Percentiles rank a stretch among this genome's conserved stretches.
Evolutionary conservation across 2,797 vertebrate genomes (phyloP).

Genomic region (Parambassis ranga): DNA sequence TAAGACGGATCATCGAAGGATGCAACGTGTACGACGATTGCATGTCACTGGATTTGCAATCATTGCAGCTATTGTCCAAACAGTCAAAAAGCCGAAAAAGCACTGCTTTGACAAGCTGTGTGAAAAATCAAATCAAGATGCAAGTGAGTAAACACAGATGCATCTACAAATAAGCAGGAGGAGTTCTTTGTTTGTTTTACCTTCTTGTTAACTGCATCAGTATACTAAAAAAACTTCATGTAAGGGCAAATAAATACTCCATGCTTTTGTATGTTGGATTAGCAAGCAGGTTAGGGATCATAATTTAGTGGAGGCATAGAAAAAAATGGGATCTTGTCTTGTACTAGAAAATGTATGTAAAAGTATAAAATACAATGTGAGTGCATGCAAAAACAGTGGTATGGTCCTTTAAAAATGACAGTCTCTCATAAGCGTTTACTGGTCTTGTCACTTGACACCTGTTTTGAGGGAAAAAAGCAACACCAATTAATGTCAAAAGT

Average conservation of each 20-base stretch:
- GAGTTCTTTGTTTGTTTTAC: background rate
- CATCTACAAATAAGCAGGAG: slow-evolving; percentile 20
- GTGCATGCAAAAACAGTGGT: background rate
- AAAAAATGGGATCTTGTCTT: too few species aligned
- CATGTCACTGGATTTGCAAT: slow-evolving; percentile 18
- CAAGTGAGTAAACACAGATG: slow-evolving; percentile 34
- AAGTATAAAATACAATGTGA: background rate
- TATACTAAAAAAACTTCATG: slow-evolving; percentile 22
- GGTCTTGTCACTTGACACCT: slow-evolving; percentile 24
- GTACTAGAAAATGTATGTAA: background rate
- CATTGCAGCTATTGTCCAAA: slow-evolving; percentile 37
- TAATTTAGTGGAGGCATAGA: background rate
- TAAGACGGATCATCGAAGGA: slow-evolving; percentile 5
- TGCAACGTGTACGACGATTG: background rate
- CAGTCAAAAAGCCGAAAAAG: slow-evolving; percentile 17
- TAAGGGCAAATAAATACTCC: slow-evolving; percentile 6
- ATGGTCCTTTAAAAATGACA: background rate
- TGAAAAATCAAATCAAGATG: slow-evolving; percentile 40
- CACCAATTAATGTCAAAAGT: slow-evolving; percentile 48
- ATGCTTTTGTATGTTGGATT: slow-evolving; percentile 4
- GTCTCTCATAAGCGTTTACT: background rate
- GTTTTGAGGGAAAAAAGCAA: slow-evolving; percentile 19
- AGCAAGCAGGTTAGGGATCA: slow-evolving; percentile 1
- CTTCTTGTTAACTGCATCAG: slow-evolving; percentile 2
- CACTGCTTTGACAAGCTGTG: slow-evolving; percentile 20